Evolutionary conservation across 30 jellyfish, hydroid and myxozoan species (phyloP), one percentile per base, ranked within the genome.

Genomic region (Hydra vulgaris): DNA sequence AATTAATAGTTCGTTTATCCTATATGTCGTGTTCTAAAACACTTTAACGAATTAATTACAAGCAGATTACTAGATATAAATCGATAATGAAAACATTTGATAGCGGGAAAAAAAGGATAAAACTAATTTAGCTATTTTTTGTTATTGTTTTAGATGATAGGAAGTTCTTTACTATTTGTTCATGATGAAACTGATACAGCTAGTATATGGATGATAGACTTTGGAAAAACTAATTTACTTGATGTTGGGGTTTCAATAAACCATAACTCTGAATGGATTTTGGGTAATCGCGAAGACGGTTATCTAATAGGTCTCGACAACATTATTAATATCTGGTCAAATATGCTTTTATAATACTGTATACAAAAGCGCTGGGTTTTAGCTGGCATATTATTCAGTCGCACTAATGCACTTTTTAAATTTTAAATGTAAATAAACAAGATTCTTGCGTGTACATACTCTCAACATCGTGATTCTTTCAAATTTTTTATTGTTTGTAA

Each of bases 251-350:
- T 76, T 54, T 69, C 81, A 18, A 66, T 92, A 20, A 79, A 83
- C 72, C 98, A 92, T 71, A 21, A 86, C 66, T 72, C 79, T 25
- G 81, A 80, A 54, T 92, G 98, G 98, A 53, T 20, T 25, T 90
- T 88, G 67, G 98, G 98, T 17, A 92, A 92, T 73, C 87, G 89
- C 17, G 98, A 92, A 55, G 98, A 92, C 73, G 98, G 98, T 54
- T 92, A 92, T 54, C 76, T 92, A n/a, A 53, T 74, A 8, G 98
- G 98, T 0, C 90, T 92, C 16, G 95, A 92, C 54, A 92, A 83
- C 68, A 86, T 92, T 88, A 87, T 92, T 27, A 95, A 92, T 20
- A 92, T 92, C 26, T 81, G 85, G 85, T 52, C 79, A 17, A 27
- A 55, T 8, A 54, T 78, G 54, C 75, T 68, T 68, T 68, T 3